Conservation (phyloP, 1,140 invertebrate genomes). For the Phocides pigmalion region DNA sequence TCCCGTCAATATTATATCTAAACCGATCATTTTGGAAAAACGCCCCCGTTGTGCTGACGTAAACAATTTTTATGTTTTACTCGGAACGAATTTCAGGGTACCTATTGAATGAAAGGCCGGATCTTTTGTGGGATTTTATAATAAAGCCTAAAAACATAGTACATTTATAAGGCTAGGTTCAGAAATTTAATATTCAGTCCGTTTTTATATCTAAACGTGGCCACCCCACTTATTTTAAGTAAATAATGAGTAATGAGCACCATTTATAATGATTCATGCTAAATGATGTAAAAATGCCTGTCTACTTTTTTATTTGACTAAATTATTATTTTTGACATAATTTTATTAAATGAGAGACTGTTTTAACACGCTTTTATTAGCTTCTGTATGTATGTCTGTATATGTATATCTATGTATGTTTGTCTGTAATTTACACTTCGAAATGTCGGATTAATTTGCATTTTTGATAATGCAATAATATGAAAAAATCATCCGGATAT, state of each 20-base stretch:
- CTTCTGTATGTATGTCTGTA: not conserved
- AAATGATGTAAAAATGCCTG: slow-evolving; percentile 27
- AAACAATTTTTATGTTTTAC: not conserved
- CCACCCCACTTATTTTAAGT: slow-evolving; percentile 29
- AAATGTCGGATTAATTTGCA: no score
- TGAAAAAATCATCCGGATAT: no score
- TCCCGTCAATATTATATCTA: not conserved
- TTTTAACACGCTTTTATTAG: no score
- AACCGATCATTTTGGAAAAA: not conserved
- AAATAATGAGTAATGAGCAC: slow-evolving; percentile 38
- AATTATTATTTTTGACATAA: slow-evolving; percentile 29
- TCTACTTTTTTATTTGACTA: slow-evolving; percentile 22
- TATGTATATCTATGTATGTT: no score
- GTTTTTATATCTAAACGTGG: slow-evolving; percentile 6
- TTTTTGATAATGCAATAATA: no score
- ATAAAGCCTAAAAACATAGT: slow-evolving; percentile 1
- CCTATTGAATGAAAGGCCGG: not conserved
- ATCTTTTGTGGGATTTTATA: slow-evolving; percentile 23
- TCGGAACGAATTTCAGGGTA: slow-evolving; percentile 2
- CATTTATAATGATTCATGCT: slow-evolving; percentile 29
- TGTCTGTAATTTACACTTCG: no score
- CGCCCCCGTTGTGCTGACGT: not conserved
- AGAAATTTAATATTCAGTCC: slow-evolving; percentile 19
- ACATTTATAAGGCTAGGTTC: slow-evolving; percentile 6
- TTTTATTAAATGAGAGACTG: slow-evolving; percentile 7